phyloP scores from a whole-genome alignment of 2,797 vertebrate species.

The Dryobates pubescens region DNA sequence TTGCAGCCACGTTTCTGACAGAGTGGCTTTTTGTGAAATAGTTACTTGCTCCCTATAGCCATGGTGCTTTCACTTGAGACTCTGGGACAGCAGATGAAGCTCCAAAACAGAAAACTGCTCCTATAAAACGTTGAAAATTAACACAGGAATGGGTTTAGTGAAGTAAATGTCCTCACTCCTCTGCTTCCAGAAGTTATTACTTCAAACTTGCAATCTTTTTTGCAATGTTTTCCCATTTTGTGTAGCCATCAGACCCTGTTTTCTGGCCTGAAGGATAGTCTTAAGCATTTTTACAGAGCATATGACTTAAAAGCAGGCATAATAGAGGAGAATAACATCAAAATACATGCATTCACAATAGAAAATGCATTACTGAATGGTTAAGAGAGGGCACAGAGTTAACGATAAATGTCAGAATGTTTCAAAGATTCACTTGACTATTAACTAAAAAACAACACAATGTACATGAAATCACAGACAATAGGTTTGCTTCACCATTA shows the following conservation, averaged over 20 bases:
- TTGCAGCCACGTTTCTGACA: background rate
- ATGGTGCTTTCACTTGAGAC: background rate
- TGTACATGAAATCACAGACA: background rate
- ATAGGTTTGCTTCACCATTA: background rate
- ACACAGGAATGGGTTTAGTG: background rate
- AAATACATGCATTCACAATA: background rate
- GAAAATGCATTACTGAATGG: background rate
- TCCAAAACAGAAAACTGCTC: background rate
- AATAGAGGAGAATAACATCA: background rate
- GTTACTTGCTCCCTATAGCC: background rate
- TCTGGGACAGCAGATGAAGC: background rate
- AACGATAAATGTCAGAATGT: slow-evolving; percentile 6
- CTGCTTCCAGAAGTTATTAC: background rate
- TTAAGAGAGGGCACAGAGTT: background rate
- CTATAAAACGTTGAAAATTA: background rate
- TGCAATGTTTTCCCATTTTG: background rate
- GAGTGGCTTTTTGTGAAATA: background rate
- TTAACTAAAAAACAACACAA: slow-evolving; percentile 1
- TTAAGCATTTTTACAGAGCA: background rate
- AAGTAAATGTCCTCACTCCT: background rate
- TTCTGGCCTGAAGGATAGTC: background rate
- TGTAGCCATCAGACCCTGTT: background rate
- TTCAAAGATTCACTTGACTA: slow-evolving; percentile 7
- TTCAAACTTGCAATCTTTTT: background rate
- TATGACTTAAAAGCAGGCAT: background rate